Percentiles rank a stretch among this genome's conserved stretches.
Evolutionary conservation across 2,113 vertebrate genomes (phyloP).

Genomic region (Anoplopoma fimbria): DNA sequence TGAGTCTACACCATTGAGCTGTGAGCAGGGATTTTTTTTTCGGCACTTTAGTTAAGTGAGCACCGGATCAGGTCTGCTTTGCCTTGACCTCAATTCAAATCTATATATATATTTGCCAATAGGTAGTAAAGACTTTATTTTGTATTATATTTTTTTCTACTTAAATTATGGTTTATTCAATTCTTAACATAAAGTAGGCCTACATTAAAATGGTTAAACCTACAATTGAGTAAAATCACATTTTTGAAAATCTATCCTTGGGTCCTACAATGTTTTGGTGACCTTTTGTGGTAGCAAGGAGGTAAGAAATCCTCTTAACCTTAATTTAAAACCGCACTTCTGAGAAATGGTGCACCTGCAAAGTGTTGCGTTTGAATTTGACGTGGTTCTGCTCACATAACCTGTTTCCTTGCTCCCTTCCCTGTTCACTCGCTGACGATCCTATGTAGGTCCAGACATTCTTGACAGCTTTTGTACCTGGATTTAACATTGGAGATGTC

Average conservation of each 20-base stretch:
- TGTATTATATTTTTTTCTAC: background rate
- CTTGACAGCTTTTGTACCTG: background rate
- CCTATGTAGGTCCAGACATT: background rate
- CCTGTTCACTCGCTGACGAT: background rate
- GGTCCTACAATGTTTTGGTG: background rate
- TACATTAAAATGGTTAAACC: background rate
- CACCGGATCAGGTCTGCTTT: background rate
- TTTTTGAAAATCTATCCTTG: background rate
- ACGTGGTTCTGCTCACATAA: background rate
- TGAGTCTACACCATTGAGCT: constrained; percentile 15
- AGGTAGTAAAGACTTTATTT: too few relatives aligned
- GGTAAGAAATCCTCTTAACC: background rate
- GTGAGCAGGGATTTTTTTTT: background rate
- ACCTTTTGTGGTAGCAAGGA: background rate
- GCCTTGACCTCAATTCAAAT: background rate
- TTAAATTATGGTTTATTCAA: background rate
- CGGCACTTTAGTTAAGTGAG: background rate
- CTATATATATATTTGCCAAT: background rate
- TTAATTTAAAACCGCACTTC: background rate
- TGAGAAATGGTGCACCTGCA: background rate
- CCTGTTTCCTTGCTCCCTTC: background rate
- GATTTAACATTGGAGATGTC: background rate
- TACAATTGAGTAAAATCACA: background rate
- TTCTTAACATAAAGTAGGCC: background rate
- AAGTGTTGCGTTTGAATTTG: background rate